phyloP scores from a whole-genome alignment of 2,797 vertebrate genomes.

The Leptoclinus maculatus region DNA sequence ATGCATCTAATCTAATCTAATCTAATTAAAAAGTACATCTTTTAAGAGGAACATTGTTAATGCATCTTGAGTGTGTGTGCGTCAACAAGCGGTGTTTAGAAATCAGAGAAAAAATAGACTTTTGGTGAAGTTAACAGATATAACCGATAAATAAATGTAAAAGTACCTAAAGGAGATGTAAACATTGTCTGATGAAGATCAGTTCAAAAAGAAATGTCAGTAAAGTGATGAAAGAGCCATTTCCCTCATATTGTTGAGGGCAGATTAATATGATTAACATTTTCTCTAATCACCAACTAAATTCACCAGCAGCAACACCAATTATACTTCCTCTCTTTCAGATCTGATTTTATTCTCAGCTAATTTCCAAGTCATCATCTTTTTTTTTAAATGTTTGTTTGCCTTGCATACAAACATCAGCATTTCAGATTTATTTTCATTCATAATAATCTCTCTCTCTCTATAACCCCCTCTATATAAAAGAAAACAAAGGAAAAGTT shows the following conservation, averaged over 20 bases:
- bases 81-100: background rate
- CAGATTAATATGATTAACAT: slow-evolving; percentile 3
- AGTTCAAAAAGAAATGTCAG: background rate
- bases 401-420: background rate
- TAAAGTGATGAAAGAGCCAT: background rate
- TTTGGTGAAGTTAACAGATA: background rate
- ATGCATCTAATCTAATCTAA: no score
- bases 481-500: no score
- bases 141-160: background rate
- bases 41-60: background rate
- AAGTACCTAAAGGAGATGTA: background rate
- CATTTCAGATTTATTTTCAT: background rate
- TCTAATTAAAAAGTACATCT: no score
- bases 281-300: background rate
- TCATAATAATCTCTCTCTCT: background rate
- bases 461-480: no score
- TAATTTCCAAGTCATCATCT: slow-evolving; percentile 39
- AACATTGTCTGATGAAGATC: background rate
- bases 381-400: no score
- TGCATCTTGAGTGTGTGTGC: background rate
- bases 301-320: slow-evolving; percentile 1
- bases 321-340: background rate
- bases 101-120: background rate
- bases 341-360: slow-evolving; percentile 41
- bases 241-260: background rate